Percentiles rank a stretch among this genome's conserved stretches.
phyloP scores from a whole-genome alignment of 2,113 vertebrate species.

The Hystrix brachyura region DNA sequence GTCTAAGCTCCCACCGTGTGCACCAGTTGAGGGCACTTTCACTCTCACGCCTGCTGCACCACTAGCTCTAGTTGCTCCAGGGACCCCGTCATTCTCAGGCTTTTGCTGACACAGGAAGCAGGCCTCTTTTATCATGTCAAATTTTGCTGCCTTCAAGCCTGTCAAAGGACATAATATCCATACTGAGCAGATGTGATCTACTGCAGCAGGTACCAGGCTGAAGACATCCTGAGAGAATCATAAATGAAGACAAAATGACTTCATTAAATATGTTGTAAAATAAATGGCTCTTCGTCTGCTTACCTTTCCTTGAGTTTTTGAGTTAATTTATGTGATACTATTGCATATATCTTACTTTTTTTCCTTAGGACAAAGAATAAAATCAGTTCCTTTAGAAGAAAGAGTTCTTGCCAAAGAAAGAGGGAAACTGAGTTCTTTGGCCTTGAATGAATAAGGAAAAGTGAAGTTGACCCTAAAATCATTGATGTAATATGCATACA shows the following conservation, averaged over 20 bases:
- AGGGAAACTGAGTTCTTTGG: not conserved
- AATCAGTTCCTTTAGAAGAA: conserved; percentile 3
- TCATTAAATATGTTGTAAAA: not conserved
- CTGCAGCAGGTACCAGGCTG: too few species aligned
- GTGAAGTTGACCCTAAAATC: not conserved
- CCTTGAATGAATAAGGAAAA: not conserved
- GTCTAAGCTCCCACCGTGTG: not conserved
- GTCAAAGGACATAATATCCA: not conserved
- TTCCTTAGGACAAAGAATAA: conserved; percentile 26
- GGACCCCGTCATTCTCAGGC: not conserved
- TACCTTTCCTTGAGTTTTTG: not conserved
- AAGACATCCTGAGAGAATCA: not conserved
- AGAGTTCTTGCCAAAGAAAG: conserved; percentile 33
- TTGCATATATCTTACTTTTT: conserved; percentile 32
- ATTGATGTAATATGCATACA: not conserved
- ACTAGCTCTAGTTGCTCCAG: not conserved
- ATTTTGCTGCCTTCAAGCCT: not conserved
- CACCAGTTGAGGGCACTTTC: not conserved
- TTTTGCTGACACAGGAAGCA: not conserved
- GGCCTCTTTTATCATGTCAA: not conserved
- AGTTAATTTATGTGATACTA: not conserved
- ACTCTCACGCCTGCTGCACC: not conserved
- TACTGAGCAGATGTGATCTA: not conserved
- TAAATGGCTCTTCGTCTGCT: not conserved
- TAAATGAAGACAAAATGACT: not conserved